Percentiles rank a stretch among this genome's conserved stretches.
Conservation (phyloP, 1,140 invertebrate genomes). For the Condylostylus longicornis region DNA sequence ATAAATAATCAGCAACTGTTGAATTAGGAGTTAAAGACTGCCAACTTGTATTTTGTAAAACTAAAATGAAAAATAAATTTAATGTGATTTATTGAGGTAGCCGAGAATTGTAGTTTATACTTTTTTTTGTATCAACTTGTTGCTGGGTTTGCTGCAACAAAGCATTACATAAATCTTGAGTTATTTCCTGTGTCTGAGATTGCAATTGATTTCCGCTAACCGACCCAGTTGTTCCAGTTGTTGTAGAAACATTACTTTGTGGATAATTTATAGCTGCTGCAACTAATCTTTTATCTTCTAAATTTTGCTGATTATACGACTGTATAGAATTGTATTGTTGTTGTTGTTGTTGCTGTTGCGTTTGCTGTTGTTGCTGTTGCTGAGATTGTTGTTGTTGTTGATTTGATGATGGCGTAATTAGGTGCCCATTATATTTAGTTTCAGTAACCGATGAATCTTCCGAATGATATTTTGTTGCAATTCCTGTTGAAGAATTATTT, state of each 20-base stretch:
- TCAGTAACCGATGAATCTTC: conserved; percentile 12
- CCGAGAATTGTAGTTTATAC: conserved; percentile 4
- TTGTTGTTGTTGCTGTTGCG: conserved; percentile 19
- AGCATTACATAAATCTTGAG: conserved; percentile 30
- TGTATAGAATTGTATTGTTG: conserved; percentile 21
- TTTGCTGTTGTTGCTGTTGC: conserved; percentile 14
- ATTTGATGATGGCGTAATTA: conserved; percentile 14
- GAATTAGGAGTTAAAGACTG: conserved; percentile 61
- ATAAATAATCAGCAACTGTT: conserved; percentile 67
- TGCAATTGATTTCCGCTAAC: conserved; percentile 20
- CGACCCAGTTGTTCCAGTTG: conserved; percentile 13
- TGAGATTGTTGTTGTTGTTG: conserved; percentile 2
- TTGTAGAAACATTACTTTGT: conserved; percentile 14
- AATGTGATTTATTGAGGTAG: neutral
- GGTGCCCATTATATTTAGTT: conserved; percentile 26
- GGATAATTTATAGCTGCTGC: conserved; percentile 12
- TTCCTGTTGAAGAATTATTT: conserved; percentile 7
- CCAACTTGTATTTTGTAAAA: conserved; percentile 40
- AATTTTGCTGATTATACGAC: conserved; percentile 9
- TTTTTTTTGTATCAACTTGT: conserved; percentile 15
- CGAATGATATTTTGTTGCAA: conserved; percentile 10
- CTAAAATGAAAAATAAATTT: no score
- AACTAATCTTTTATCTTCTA: conserved; percentile 12
- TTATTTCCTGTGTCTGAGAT: conserved; percentile 24
- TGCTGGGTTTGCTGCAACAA: conserved; percentile 29